These are phyloP conservation scores for Agrypnia vestita DNA, from an alignment of 1,140 invertebrate genomes.

Conservation along the genomic window DNA sequence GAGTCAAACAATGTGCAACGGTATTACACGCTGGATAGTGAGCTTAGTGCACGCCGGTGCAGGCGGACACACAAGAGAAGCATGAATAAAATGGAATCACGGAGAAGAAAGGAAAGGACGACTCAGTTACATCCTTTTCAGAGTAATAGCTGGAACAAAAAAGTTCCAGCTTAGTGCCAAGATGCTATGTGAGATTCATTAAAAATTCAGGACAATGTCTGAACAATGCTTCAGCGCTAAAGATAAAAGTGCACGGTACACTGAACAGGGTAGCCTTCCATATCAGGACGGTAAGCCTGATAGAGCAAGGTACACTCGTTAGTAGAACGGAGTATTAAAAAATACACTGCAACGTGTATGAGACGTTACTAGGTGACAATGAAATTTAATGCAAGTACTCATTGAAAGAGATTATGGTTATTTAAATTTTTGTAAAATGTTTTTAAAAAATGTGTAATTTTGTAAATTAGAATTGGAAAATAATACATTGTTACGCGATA, in stretches of 20 bases:
- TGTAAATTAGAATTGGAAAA: no score
- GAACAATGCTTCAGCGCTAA: background rate
- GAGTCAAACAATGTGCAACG: constrained; percentile 25
- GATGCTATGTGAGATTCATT: constrained; percentile 14
- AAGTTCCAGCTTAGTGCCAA: constrained; percentile 13
- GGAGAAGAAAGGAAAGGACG: background rate
- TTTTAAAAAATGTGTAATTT: no score
- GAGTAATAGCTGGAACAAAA: background rate
- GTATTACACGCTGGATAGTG: background rate
- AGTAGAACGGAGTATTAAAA: no score
- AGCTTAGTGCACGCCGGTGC: background rate
- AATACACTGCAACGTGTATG: no score
- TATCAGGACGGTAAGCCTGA: no score
- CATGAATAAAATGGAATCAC: constrained; percentile 2
- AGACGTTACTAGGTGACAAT: no score
- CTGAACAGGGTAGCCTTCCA: no score
- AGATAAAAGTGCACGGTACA: constrained; percentile 1
- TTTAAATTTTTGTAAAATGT: no score
- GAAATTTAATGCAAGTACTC: no score
- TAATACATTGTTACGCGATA: no score
- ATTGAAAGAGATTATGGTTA: no score
- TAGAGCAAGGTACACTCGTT: no score
- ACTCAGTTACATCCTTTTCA: constrained; percentile 7
- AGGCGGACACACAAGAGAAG: background rate
- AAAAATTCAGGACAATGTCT: constrained; percentile 15